Percentiles rank a stretch among this genome's conserved stretches.
phyloP scores from a whole-genome alignment of 2,888 invertebrate genomes.

The Tachina grossa region DNA sequence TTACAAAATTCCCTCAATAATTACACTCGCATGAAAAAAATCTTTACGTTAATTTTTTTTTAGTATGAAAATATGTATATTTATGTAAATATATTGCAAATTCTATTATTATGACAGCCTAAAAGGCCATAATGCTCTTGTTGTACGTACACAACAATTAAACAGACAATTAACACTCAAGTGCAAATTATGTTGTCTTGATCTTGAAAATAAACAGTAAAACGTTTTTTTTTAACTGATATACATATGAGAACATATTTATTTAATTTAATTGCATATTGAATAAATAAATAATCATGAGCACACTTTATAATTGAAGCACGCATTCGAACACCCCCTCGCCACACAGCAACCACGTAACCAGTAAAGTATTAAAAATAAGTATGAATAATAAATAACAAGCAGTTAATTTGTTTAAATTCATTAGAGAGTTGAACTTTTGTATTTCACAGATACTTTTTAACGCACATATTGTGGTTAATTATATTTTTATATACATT shows the following conservation, averaged over 20 bases:
- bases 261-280: slow-evolving; percentile 14
- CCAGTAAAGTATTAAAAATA: neutral
- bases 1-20: no score
- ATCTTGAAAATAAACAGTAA: slow-evolving; percentile 61
- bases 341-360: neutral
- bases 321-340: neutral
- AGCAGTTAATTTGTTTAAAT: neutral
- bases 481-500: slow-evolving; percentile 1
- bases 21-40: no score
- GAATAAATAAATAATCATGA: slow-evolving; percentile 18
- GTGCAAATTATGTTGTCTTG: slow-evolving; percentile 57
- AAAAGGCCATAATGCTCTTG: neutral
- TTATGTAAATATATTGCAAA: neutral
- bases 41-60: no score
- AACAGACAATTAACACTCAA: slow-evolving; percentile 49
- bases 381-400: neutral
- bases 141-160: slow-evolving; percentile 25
- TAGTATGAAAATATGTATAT: no score
- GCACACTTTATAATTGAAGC: slow-evolving; percentile 20
- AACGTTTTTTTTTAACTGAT: neutral
- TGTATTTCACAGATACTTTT: no score
- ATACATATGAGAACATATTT: neutral
- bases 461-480: neutral
- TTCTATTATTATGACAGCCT: neutral
- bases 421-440: neutral